Conservation (phyloP, 2,113 vertebrate species). For the Herpailurus yagouaroundi region DNA sequence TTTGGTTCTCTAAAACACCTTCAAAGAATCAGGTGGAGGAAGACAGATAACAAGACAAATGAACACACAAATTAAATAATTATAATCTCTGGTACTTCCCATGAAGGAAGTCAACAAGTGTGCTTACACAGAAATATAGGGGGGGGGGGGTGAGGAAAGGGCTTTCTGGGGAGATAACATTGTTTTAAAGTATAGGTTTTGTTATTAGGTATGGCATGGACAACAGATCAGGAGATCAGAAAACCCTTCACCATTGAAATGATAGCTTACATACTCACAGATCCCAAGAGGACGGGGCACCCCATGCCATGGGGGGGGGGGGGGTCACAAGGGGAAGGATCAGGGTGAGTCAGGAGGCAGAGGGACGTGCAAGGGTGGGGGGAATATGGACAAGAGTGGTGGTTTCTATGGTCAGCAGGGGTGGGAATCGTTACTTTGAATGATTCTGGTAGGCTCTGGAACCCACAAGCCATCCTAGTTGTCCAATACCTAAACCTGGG, state of each 20-base stretch:
- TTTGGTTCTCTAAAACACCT: background rate
- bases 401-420: background rate
- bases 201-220: background rate
- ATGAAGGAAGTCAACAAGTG: background rate
- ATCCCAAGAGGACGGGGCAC: background rate
- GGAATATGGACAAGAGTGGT: rapidly evolving
- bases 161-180: background rate
- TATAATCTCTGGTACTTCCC: background rate
- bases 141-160: background rate
- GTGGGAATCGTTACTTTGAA: background rate
- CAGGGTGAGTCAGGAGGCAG: background rate
- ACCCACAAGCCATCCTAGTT: background rate
- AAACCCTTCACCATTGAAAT: background rate
- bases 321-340: background rate
- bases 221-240: background rate
- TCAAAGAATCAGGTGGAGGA: background rate
- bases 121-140: background rate
- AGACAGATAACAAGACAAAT: background rate
- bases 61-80: background rate
- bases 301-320: too few species aligned
- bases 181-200: background rate
- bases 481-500: background rate
- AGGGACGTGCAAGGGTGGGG: background rate
- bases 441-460: background rate
- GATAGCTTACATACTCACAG: background rate